phyloP scores from a whole-genome alignment of 2,113 vertebrate genomes.

The Cisticola juncidis region DNA sequence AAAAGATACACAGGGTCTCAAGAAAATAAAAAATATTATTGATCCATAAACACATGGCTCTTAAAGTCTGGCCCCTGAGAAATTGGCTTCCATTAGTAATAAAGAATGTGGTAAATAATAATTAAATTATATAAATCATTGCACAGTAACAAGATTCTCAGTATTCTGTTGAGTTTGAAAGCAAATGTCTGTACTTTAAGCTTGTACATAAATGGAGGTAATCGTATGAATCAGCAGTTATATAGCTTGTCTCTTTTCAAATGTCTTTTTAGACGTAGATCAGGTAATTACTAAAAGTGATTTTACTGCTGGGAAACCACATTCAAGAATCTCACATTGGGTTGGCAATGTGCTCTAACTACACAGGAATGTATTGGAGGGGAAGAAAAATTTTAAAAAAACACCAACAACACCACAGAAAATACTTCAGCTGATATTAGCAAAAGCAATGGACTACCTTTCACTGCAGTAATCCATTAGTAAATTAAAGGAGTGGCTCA shows the following conservation, averaged over 20 bases:
- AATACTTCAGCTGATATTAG: neutral
- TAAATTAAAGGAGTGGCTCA: neutral
- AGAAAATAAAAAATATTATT: slow-evolving; percentile 5
- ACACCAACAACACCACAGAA: neutral
- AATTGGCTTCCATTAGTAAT: neutral
- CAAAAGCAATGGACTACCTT: neutral
- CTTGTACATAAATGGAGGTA: neutral
- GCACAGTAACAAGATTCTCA: neutral
- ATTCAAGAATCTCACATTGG: neutral
- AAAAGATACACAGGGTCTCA: neutral
- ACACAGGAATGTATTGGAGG: neutral
- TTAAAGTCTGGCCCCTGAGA: neutral
- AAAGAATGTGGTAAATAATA: neutral
- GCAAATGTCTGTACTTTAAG: neutral
- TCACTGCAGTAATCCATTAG: neutral
- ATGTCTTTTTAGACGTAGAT: neutral
- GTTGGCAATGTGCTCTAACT: neutral
- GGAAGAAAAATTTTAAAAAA: neutral
- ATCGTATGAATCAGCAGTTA: neutral
- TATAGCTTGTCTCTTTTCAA: neutral
- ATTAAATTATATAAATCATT: neutral
- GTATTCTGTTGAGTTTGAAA: neutral
- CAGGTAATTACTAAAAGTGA: neutral
- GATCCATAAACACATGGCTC: neutral
- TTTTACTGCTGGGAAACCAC: neutral